phyloP scores from a whole-genome alignment of 2,113 vertebrate genomes.

The Edolisoma coerulescens region DNA sequence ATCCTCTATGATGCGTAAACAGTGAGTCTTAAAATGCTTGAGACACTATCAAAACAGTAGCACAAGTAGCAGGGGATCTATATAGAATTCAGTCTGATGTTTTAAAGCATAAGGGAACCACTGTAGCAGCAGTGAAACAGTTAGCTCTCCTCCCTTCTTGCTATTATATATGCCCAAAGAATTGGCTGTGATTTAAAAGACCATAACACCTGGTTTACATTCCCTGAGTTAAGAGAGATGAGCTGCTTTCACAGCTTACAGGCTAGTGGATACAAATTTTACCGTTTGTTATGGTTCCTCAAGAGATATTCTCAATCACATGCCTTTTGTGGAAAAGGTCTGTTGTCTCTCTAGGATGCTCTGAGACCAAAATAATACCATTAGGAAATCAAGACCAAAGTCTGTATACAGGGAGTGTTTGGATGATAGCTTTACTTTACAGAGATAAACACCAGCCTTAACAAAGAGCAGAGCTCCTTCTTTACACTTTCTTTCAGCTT shows the following conservation, averaged over 20 bases:
- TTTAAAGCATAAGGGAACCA: neutral
- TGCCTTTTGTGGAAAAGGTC: neutral
- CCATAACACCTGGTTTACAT: neutral
- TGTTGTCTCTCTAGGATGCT: neutral
- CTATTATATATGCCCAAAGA: neutral
- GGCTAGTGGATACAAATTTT: neutral
- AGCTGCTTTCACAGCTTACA: neutral
- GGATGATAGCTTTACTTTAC: neutral
- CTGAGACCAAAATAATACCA: neutral
- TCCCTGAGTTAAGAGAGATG: neutral
- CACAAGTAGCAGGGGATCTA: neutral
- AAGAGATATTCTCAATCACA: neutral
- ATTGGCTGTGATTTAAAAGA: neutral
- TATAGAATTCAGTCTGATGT: neutral
- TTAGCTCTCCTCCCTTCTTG: neutral
- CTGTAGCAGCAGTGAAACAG: neutral
- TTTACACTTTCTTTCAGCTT: neutral
- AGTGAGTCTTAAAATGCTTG: neutral
- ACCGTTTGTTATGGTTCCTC: neutral
- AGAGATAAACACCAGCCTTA: neutral
- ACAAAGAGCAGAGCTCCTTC: neutral
- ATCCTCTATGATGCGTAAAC: neutral
- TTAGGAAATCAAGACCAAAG: neutral
- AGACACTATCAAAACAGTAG: neutral
- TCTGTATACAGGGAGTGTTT: neutral